Conservation (phyloP, 2,797 vertebrate genomes). For the Trichosurus vulpecula region DNA sequence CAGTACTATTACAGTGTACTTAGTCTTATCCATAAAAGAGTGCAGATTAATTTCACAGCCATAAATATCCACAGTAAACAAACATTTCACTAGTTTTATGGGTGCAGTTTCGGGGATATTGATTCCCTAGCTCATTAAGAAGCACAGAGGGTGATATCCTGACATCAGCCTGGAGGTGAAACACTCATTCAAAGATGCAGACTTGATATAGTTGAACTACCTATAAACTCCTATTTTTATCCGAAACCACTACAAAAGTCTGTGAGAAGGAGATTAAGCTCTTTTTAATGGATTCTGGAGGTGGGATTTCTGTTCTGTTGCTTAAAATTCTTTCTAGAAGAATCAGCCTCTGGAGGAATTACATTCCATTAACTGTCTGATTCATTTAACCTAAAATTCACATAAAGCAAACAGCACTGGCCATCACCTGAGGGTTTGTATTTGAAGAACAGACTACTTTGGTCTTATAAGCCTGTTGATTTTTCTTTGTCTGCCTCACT, state of each 20-base stretch:
- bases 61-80: slow-evolving; percentile 64
- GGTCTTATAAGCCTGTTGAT: slow-evolving; percentile 60
- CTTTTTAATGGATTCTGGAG: slow-evolving; percentile 51
- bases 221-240: slow-evolving; percentile 46
- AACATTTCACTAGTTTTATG: slow-evolving; percentile 64
- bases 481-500: slow-evolving; percentile 60
- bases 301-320: slow-evolving; percentile 12
- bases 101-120: slow-evolving; percentile 62
- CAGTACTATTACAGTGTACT: slow-evolving; percentile 33
- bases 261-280: slow-evolving; percentile 47
- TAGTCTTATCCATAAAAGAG: neutral
- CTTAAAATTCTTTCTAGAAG: slow-evolving; percentile 52
- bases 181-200: slow-evolving; percentile 37
- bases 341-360: slow-evolving; percentile 65
- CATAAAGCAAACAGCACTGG: slow-evolving; percentile 70
- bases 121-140: slow-evolving; percentile 54
- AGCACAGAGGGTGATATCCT: slow-evolving; percentile 34
- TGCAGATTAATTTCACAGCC: slow-evolving; percentile 52
- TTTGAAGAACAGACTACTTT: slow-evolving; percentile 74
- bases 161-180: neutral
- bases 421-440: slow-evolving; percentile 65
- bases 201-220: slow-evolving; percentile 18
- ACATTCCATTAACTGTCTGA: slow-evolving; percentile 65
- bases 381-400: slow-evolving; percentile 76
- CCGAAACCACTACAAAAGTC: slow-evolving; percentile 38